Percentiles rank a stretch among this genome's conserved stretches.
These are phyloP conservation scores for Drosophila ohnishii DNA, from an alignment of 1,140 invertebrate genomes.

Conservation along the genomic window DNA sequence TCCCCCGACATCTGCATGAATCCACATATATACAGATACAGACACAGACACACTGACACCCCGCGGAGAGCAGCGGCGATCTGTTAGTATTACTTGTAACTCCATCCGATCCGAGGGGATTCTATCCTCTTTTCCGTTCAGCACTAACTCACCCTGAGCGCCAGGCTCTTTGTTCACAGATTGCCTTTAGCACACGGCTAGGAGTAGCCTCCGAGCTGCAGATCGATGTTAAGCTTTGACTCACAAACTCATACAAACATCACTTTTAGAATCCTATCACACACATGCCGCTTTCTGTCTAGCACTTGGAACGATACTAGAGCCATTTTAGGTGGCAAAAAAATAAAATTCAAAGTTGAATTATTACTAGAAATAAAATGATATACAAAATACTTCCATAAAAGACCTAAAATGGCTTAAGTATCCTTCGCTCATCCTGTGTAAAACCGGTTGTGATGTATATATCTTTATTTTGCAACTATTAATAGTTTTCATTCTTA, in stretches of 20 bases:
- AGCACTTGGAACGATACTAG: conserved; percentile 40
- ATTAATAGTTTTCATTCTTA: conserved; percentile 18
- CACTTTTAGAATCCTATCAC: conserved; percentile 16
- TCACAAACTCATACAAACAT: conserved; percentile 12
- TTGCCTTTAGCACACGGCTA: conserved; percentile 22
- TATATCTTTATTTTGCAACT: neutral
- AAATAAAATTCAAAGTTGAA: neutral
- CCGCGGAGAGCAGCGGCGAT: conserved; percentile 43
- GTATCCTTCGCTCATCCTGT: conserved; percentile 13
- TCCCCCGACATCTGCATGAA: conserved; percentile 28
- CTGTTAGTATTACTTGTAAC: conserved; percentile 38
- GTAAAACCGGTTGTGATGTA: conserved; percentile 19
- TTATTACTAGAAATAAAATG: neutral
- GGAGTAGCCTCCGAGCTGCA: conserved; percentile 11
- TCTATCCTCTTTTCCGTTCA: neutral
- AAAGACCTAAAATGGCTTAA: conserved; percentile 9
- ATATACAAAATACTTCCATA: neutral
- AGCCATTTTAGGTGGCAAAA: conserved; percentile 10
- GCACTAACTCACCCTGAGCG: conserved; percentile 21
- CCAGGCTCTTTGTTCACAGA: conserved; percentile 6
- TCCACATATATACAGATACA: conserved; percentile 51
- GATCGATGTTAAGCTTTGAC: conserved; percentile 53
- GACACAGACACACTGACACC: conserved; percentile 40
- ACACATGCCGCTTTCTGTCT: conserved; percentile 60
- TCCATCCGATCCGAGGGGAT: no score